A percentile compares a stretch with the other conserved stretches of the same genome.
Conservation (phyloP, 2,113 vertebrate species). For the Mellivora capensis region DNA sequence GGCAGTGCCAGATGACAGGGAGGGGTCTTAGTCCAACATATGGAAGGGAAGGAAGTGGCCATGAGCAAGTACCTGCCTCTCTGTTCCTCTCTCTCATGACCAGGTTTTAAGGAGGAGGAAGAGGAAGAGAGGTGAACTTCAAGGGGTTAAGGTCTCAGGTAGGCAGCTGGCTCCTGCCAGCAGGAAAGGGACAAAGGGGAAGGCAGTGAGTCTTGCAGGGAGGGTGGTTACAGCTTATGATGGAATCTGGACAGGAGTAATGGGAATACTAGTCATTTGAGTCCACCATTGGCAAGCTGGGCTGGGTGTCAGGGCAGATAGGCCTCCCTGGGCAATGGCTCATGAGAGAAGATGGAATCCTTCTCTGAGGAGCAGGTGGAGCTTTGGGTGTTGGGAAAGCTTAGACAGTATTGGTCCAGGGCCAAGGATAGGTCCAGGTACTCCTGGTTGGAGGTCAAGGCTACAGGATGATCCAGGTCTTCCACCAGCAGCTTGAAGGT, state of each 20-base stretch:
- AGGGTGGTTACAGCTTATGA: background rate
- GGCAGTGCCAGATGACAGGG: background rate
- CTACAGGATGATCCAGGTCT: slow-evolving; percentile 93
- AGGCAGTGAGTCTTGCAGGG: slow-evolving; percentile 53
- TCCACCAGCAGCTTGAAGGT: slow-evolving; percentile 96
- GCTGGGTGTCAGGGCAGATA: slow-evolving; percentile 94
- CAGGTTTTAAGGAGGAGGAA: background rate
- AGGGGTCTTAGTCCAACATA: slow-evolving; percentile 38
- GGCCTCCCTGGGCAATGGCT: slow-evolving; percentile 92
- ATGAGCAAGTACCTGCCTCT: slow-evolving; percentile 26
- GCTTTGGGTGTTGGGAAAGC: slow-evolving; percentile 94
- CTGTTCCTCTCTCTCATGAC: background rate
- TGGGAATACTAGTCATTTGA: slow-evolving; percentile 85
- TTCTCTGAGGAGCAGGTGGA: slow-evolving; percentile 98
- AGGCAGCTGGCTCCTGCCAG: slow-evolving; percentile 45
- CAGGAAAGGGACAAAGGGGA: slow-evolving; percentile 32
- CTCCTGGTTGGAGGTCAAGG: slow-evolving; percentile 96
- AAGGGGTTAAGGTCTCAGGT: background rate
- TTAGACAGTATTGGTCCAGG: slow-evolving; percentile 95
- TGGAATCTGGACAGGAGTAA: background rate
- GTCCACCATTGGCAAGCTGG: slow-evolving; percentile 89
- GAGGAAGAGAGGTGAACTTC: background rate
- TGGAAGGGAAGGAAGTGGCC: slow-evolving; percentile 37
- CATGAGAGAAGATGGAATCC: slow-evolving; percentile 97
- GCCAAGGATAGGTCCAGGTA: slow-evolving; percentile 96